These are phyloP conservation scores for Hexactinellida sp. DNA, from an alignment of 37 sponge, comb jelly and placozoan species.

Conservation along the genomic window DNA sequence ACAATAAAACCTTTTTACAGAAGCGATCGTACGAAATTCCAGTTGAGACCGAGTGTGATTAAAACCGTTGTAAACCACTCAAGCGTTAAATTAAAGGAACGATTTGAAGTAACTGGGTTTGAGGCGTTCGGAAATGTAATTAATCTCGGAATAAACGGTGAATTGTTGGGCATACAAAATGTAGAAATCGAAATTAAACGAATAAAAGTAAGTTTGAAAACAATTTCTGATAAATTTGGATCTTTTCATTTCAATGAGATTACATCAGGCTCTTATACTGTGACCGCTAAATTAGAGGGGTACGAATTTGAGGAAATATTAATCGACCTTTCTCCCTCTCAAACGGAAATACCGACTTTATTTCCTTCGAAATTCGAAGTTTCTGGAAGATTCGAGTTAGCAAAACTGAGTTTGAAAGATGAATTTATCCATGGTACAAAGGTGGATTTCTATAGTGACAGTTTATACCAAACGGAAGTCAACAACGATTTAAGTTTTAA, in stretches of 20 bases:
- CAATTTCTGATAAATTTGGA: neutral
- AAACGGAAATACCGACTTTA: neutral
- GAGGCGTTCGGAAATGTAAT: neutral
- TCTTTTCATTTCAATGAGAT: neutral
- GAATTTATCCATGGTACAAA: neutral
- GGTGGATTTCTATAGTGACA: neutral
- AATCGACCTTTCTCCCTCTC: neutral
- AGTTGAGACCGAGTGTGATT: neutral
- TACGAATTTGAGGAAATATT: neutral
- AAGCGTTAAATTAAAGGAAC: neutral
- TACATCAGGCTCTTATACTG: neutral
- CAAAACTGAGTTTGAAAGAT: neutral
- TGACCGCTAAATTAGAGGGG: neutral
- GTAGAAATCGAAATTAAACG: neutral
- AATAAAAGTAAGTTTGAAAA: neutral
- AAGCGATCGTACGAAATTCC: neutral
- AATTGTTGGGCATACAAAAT: neutral
- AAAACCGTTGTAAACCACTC: neutral
- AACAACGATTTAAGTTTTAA: neutral
- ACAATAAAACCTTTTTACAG: neutral
- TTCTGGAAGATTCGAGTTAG: neutral
- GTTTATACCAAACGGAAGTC: neutral
- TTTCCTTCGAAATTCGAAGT: slow-evolving; percentile 1
- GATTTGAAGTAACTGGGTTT: neutral
- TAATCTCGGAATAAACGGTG: neutral